These are phyloP conservation scores for Athene cunicularia DNA, from an alignment of 2,113 vertebrate genomes.

Conservation along the genomic window DNA sequence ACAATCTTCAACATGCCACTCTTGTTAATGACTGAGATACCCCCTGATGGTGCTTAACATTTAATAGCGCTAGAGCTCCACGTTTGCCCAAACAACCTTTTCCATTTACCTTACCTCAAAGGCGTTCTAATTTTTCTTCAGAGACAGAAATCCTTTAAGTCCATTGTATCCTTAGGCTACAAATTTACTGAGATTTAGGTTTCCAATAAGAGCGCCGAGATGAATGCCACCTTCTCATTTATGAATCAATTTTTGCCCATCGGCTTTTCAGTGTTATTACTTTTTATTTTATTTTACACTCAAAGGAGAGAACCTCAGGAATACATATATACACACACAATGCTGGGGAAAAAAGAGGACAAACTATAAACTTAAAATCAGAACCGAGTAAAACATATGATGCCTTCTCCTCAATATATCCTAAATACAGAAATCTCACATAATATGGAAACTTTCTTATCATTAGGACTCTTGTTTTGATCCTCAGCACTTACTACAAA, in stretches of 20 bases:
- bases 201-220: slow-evolving; percentile 93
- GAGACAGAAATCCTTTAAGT: slow-evolving; percentile 99
- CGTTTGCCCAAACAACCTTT: slow-evolving; percentile 92
- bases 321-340: neutral
- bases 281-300: slow-evolving; percentile 83
- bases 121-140: slow-evolving; percentile 96
- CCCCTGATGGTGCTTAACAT: slow-evolving; percentile 89
- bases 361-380: neutral
- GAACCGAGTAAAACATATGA: neutral
- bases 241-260: slow-evolving; percentile 94
- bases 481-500: neutral
- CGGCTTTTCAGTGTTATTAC: slow-evolving; percentile 86
- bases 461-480: neutral
- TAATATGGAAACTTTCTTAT: neutral
- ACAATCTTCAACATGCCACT: slow-evolving; percentile 83
- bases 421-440: neutral
- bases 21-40: slow-evolving; percentile 88
- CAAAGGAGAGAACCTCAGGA: slow-evolving; percentile 61
- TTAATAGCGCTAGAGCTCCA: slow-evolving; percentile 87
- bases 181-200: slow-evolving; percentile 98
- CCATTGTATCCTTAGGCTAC: slow-evolving; percentile 95
- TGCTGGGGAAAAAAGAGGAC: neutral
- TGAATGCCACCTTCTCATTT: slow-evolving; percentile 95
- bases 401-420: neutral
- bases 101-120: slow-evolving; percentile 94